A percentile compares a stretch with the other conserved stretches of the same genome.
phyloP scores from a whole-genome alignment of 2,888 invertebrate genomes.

The Halictus ligatus region DNA sequence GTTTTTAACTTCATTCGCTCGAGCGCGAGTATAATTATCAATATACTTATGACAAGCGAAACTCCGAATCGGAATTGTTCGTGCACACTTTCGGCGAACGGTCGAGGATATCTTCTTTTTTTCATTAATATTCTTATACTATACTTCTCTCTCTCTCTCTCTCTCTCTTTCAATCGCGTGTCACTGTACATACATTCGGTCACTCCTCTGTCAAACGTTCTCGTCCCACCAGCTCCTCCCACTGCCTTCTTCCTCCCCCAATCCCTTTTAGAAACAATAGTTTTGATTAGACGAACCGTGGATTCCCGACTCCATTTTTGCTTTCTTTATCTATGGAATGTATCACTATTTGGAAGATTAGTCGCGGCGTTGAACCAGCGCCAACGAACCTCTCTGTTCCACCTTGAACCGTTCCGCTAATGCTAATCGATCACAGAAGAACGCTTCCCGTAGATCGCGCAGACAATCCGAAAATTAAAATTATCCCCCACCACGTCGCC shows the following conservation, averaged over 20 bases:
- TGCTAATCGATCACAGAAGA: not conserved
- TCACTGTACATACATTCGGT: not conserved
- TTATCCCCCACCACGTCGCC: not conserved
- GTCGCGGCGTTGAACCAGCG: conserved; percentile 68
- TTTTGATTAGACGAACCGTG: conserved; percentile 76
- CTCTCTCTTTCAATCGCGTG: not conserved
- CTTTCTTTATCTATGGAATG: conserved; percentile 81
- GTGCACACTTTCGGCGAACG: conserved; percentile 75
- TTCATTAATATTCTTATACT: conserved; percentile 22
- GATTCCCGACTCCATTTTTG: conserved; percentile 63
- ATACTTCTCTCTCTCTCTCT: not conserved
- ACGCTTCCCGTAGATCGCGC: not conserved
- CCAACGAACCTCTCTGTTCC: conserved; percentile 45
- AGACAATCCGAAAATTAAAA: not conserved
- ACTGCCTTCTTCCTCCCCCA: conserved; percentile 16
- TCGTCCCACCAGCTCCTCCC: not conserved
- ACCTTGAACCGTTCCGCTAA: not conserved
- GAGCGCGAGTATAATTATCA: conserved; percentile 37
- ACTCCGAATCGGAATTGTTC: conserved; percentile 68
- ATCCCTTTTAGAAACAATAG: conserved; percentile 70
- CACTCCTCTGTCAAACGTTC: not conserved
- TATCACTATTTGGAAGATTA: conserved; percentile 82
- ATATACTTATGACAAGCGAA: conserved; percentile 60
- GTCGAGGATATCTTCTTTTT: conserved; percentile 65
- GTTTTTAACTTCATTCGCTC: not conserved